A percentile compares a stretch with the other conserved stretches of the same genome.
Evolutionary conservation across 2,113 vertebrate species (phyloP).

Genomic region (Rhizomys pruinosus): DNA sequence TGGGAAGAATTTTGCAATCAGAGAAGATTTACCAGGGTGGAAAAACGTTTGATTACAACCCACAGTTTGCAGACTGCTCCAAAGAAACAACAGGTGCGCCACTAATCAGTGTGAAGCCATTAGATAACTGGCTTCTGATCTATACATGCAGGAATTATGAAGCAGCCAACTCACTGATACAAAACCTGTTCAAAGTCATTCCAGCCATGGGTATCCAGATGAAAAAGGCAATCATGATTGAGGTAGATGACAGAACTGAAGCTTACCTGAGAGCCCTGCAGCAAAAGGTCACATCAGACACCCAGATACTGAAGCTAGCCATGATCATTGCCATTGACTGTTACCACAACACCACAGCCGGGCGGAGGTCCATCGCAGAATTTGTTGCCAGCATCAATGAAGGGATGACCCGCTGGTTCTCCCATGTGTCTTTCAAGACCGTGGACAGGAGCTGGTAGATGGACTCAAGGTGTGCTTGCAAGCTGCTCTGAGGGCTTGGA

Average conservation of each 20-base stretch:
- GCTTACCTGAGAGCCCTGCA: slow-evolving; percentile 91
- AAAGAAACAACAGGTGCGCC: slow-evolving; percentile 91
- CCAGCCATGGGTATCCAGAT: slow-evolving; percentile 91
- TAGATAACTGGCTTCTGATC: slow-evolving; percentile 93
- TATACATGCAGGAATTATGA: slow-evolving; percentile 88
- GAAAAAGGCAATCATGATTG: slow-evolving; percentile 89
- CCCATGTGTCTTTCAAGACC: slow-evolving; percentile 92
- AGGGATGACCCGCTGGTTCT: slow-evolving; percentile 95
- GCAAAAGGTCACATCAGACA: slow-evolving; percentile 88
- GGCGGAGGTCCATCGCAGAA: slow-evolving; percentile 92
- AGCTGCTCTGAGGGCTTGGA: slow-evolving; percentile 91
- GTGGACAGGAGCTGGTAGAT: slow-evolving; percentile 95
- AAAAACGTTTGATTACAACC: slow-evolving; percentile 90
- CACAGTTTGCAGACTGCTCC: slow-evolving; percentile 91
- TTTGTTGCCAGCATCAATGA: slow-evolving; percentile 96
- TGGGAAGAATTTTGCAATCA: slow-evolving; percentile 90
- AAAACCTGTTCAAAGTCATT: slow-evolving; percentile 91
- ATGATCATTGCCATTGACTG: slow-evolving; percentile 98
- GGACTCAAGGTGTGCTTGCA: slow-evolving; percentile 93
- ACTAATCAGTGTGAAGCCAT: slow-evolving; percentile 86
- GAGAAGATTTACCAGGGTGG: slow-evolving; percentile 93
- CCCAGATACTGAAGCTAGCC: slow-evolving; percentile 93
- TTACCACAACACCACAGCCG: slow-evolving; percentile 93
- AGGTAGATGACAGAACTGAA: slow-evolving; percentile 93
- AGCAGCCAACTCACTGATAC: slow-evolving; percentile 87